Evolutionary conservation across 2,888 invertebrate genomes (phyloP), one percentile per base, ranked within the genome.

Genomic region (Cheilosia scutellata): DNA sequence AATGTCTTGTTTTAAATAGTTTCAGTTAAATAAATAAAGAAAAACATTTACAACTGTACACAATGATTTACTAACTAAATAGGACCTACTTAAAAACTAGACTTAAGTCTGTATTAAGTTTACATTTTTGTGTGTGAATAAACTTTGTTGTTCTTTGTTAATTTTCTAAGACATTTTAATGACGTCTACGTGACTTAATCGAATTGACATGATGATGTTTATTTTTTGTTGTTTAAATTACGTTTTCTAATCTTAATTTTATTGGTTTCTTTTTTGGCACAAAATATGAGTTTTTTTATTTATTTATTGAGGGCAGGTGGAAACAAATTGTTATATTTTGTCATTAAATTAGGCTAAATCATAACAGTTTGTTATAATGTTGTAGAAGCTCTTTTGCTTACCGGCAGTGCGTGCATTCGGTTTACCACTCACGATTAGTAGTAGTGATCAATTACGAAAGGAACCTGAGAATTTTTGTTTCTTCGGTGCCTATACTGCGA

Each of bases 161-260:
- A 33, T 79, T 58, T 53, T 70, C 74, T 63, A 25, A 60, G 47
- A 53, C 51, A 65, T 33, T 76, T 25, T 51, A 60, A 60, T 71
- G 58, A 78, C 44, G 53, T 70, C 58, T 84, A 76, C 53, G 65
- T 76, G 75, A 76, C 60, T 71, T 76, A 57, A 78, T 70, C 53
- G 65, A 84, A 84, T 84, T 84, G 84, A 84, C 84, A 84, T 75
- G 68, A 75, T 79, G 80, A n/a, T 78, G 58, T 33, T 49, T 68
- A n/a, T 74, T 37, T 60, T 49, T 20, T 37, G 74, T 60, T 57
- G 4, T 25, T 47, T 31, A 29, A 58, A 33, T 16, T 49, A 57
- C 57, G 60, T 57, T 63, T 27, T 42, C 77, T 82, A 65, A 65
- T 70, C 1, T 60, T 79, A 55, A 37, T 60, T 47, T 71, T 66